Base-by-base conservation (phyloP, 2,113 vertebrate species). In the Mesembrinibis cayennensis region DNA sequence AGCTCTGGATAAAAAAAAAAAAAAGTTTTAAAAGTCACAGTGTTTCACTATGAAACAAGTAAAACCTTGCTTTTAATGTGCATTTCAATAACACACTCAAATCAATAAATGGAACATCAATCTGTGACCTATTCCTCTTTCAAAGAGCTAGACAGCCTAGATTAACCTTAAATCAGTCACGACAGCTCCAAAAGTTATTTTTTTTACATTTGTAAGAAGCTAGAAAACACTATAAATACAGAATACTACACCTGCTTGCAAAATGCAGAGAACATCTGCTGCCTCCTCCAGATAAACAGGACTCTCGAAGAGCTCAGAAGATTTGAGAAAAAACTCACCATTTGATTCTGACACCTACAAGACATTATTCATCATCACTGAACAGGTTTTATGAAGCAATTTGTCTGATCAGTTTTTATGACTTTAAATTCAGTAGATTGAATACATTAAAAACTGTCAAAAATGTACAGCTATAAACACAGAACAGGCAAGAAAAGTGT, bases 261-360 rank as follows among this genome's bases (percentile, higher is more conserved):
- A 98, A 97, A 99, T 99, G 94, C 99, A 99, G 67, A 99, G 99
- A 27, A 99, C 99, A 96, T 99, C 99, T 59, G 99, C 99, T 27
- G 99, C 99, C 97, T 99, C 99, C 40, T 99, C 99, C 97, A 99
- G 97, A 89, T 99, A 99, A 16, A 99, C 99, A 2, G 99, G 98
- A 96, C 99, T 99, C 97, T 99, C 99, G 61, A 99, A 99, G 23
- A 99, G 98, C 90, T 99, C 99, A 10, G 99, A 99, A 5, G 99
- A 99, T 91, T 99, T 99, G 49, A 99, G 96, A 96, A 99, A 99
- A 97, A 99, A 99, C 73, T 99, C 99, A 27, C 99, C 99, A 62
- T 98, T 99, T 27, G 98, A 99, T 82, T 99, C 99, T 10, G 98
- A 98, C 44, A 99, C 99, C 99, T 99, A 93, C 47, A 76, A 95